Base-by-base conservation (phyloP, 1,140 invertebrate species). In the Physella acuta region DNA sequence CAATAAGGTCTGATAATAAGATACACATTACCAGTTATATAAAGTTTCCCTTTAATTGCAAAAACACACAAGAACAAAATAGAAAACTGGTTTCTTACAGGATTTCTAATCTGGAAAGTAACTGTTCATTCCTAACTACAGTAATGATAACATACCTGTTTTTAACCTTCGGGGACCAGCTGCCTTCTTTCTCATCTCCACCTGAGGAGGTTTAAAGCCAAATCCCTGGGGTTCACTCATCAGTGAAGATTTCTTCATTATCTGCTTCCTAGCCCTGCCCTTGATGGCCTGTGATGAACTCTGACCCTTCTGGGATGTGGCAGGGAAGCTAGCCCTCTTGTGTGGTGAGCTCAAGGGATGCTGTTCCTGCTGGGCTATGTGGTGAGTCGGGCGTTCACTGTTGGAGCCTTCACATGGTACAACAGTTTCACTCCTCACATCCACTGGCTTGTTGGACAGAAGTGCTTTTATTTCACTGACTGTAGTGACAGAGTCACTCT, bases 271-370 rank as follows among this genome's bases (percentile, higher is more conserved):
- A 20, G 31, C 53, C 5, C 53, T 37, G 28, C 4, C 53, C n/a
- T 26, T 56, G 24, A 4, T 26, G 14, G 2, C 26, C 11, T 55
- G 33, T 28, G 68, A 20, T 24, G 36, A n/a, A 24, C 20, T 14
- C 0, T 24, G 3, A 20, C n/a, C 30, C 24, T 49, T 26, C 17
- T 39, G 39, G 30, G 62, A 49, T n/a, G 36, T 30, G 4, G 51
- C n/a, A 24, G 66, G 66, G 39, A 68, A 68, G 56, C 66, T 68
- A 28, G 66, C 66, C 55, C 66, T 51, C n/a, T 60, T 53, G n/a
- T 59, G 66, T 26, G 64, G 33, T 36, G 64, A 67, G 4, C 5
- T 2, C n/a, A 30, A 49, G 33, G 34, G 39, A 52, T 33, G 62
- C 44, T 64, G 60, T 36, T 60, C 4, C 62, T 64, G 62, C 20